phyloP scores from a whole-genome alignment of 2,797 vertebrate species.

The Urosaurus nigricauda region DNA sequence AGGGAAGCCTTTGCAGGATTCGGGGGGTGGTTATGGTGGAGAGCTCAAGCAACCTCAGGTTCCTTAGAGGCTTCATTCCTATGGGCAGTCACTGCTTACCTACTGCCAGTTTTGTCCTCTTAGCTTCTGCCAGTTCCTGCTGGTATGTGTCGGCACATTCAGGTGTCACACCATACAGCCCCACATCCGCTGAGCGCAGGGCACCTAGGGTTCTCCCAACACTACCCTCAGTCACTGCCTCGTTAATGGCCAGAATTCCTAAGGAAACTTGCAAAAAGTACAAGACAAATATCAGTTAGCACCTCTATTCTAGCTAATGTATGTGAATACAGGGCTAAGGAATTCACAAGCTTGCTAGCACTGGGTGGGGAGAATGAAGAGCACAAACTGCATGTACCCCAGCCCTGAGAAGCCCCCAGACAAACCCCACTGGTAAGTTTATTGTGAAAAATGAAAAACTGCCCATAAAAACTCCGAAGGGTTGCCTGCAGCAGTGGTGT shows the following conservation, averaged over 20 bases:
- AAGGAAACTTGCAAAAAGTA: constrained; percentile 84
- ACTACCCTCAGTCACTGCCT: constrained; percentile 88
- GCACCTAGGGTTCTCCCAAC: constrained; percentile 84
- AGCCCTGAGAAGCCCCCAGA: no score
- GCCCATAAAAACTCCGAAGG: no score
- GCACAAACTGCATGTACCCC: no score
- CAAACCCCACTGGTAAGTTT: no score
- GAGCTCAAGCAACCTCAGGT: no score
- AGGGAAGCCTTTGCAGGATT: no score
- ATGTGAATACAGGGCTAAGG: background rate
- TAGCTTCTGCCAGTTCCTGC: constrained; percentile 85
- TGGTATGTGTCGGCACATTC: constrained; percentile 93
- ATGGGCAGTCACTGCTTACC: constrained; percentile 78
- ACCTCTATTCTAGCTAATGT: background rate
- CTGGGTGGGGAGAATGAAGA: no score
- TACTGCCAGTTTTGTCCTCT: constrained; percentile 81
- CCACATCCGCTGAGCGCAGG: constrained; percentile 87
- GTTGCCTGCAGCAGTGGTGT: no score
- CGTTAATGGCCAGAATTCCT: constrained; percentile 91
- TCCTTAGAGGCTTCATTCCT: background rate
- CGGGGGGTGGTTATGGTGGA: no score
- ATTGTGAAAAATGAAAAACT: no score
- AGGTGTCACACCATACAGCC: constrained; percentile 92
- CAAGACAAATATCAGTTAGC: background rate
- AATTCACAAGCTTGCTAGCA: background rate